Percentiles rank a stretch among this genome's conserved stretches.
Conservation (phyloP, 2,797 vertebrate genomes). For the Cossypha niveicapilla region DNA sequence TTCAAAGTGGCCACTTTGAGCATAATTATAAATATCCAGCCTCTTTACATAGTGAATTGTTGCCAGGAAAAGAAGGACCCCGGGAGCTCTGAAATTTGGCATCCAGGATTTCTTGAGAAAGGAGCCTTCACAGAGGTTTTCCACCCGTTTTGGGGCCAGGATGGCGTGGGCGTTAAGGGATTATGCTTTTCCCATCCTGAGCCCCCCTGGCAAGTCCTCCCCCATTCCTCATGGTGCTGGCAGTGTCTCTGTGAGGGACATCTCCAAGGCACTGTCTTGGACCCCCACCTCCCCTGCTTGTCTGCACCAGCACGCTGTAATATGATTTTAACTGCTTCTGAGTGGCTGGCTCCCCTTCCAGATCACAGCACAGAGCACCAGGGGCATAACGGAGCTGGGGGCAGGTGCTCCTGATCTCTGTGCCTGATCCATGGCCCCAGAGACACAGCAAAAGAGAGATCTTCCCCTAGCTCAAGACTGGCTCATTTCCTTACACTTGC, state of each 20-base stretch:
- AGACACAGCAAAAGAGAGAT: background rate
- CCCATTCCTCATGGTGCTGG: background rate
- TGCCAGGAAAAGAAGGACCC: conserved; percentile 54
- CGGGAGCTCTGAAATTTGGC: background rate
- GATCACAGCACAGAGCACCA: background rate
- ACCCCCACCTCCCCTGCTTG: background rate
- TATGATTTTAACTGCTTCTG: conserved; percentile 17
- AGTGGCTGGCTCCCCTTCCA: conserved; percentile 23
- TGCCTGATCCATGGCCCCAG: background rate
- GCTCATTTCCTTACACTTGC: background rate
- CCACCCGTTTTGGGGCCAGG: background rate
- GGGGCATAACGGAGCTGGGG: background rate
- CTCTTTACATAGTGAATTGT: conserved; percentile 65
- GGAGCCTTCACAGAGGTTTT: background rate
- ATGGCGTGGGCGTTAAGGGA: background rate
- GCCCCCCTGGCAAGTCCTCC: background rate
- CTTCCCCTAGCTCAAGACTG: background rate
- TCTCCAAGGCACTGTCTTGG: background rate
- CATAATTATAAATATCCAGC: conserved; percentile 74
- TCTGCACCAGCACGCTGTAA: background rate
- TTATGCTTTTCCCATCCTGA: background rate
- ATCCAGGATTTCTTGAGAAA: conserved; percentile 6
- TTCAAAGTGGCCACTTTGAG: conserved; percentile 78
- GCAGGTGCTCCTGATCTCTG: background rate
- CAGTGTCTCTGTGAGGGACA: background rate